phyloP scores from a whole-genome alignment of 2,113 vertebrate species.

The Austrofundulus limnaeus region DNA sequence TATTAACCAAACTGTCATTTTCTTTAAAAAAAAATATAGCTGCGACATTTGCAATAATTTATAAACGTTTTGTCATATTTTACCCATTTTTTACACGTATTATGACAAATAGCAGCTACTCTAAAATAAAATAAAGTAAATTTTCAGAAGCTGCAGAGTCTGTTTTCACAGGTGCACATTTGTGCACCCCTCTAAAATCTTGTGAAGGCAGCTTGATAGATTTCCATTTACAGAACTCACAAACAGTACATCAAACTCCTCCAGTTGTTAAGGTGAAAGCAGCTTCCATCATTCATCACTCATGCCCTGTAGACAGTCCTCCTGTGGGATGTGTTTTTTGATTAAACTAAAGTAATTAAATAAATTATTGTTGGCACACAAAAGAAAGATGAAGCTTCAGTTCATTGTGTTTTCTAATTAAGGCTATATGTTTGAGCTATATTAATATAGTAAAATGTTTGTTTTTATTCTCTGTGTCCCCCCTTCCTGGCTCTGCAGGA shows the following conservation, averaged over 20 bases:
- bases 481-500: constrained; percentile 17
- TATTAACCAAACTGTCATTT: no score
- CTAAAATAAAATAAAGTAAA: no score
- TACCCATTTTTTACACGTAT: no score
- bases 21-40: no score
- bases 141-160: no score
- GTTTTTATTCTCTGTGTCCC: not conserved
- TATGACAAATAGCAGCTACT: no score
- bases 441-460: not conserved
- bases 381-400: not conserved
- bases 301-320: not conserved
- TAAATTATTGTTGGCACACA: constrained; percentile 25
- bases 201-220: constrained; percentile 26
- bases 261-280: constrained; percentile 37
- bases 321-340: constrained; percentile 24
- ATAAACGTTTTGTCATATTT: no score
- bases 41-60: no score
- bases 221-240: constrained; percentile 32
- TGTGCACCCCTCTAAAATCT: not conserved
- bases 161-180: not conserved
- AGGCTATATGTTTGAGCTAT: not conserved
- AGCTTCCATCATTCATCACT: constrained; percentile 43
- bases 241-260: constrained; percentile 49
- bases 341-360: constrained; percentile 31
- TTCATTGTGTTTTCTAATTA: not conserved